Evolutionary conservation across 2,113 vertebrate species (phyloP).

Genomic region (Camelus bactrianus): DNA sequence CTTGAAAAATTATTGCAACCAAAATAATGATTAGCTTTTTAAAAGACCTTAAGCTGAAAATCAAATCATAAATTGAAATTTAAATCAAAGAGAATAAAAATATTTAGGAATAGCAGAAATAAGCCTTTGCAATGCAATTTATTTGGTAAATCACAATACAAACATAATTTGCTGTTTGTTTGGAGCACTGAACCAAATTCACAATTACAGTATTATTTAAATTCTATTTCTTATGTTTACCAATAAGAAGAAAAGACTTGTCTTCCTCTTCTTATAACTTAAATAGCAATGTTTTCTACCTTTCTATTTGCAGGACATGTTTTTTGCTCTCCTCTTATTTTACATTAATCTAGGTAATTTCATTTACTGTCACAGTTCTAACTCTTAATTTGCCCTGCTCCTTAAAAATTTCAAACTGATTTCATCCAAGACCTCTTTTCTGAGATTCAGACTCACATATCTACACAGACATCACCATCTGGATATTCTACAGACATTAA

Average conservation of each 20-base stretch:
- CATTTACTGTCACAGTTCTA: background rate
- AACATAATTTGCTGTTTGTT: slow-evolving; percentile 43
- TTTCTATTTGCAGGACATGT: background rate
- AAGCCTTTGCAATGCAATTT: slow-evolving; percentile 33
- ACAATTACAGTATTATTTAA: slow-evolving; percentile 43
- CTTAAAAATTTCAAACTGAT: slow-evolving; percentile 15
- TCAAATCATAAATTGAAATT: slow-evolving; percentile 61
- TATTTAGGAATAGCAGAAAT: slow-evolving; percentile 48
- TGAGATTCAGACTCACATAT: background rate
- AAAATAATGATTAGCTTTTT: slow-evolving; percentile 73
- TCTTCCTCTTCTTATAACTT: background rate
- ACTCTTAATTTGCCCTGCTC: background rate
- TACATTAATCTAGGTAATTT: slow-evolving; percentile 28
- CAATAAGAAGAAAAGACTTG: background rate
- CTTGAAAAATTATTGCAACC: slow-evolving; percentile 50
- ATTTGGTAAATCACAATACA: slow-evolving; percentile 51
- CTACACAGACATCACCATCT: background rate
- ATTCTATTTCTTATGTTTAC: slow-evolving; percentile 25
- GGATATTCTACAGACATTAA: background rate
- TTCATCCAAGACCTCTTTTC: background rate
- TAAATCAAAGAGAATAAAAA: slow-evolving; percentile 70
- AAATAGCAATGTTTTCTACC: background rate
- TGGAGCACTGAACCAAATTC: slow-evolving; percentile 11
- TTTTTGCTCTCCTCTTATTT: background rate
- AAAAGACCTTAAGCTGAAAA: slow-evolving; percentile 64